Evolutionary conservation across 2,113 vertebrate species (phyloP).

Genomic region (Cromileptes altivelis): DNA sequence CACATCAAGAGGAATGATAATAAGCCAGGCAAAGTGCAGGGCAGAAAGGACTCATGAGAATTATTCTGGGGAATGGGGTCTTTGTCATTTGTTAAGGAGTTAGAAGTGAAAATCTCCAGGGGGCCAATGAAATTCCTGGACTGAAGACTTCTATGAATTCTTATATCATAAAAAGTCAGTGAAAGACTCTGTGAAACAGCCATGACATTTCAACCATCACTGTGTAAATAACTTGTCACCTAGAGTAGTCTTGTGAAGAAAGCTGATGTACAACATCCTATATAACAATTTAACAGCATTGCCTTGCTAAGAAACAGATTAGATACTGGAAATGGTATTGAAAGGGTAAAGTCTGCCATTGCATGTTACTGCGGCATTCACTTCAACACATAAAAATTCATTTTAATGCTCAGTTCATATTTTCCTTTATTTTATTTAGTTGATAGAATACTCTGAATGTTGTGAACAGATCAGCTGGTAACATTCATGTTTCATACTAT

Average conservation of each 20-base stretch:
- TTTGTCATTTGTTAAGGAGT: slow-evolving; percentile 13
- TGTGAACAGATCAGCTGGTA: not conserved
- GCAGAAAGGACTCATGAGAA: slow-evolving; percentile 54
- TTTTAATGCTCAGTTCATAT: not conserved
- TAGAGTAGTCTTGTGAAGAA: no score
- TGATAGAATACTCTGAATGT: not conserved
- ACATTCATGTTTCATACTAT: not conserved
- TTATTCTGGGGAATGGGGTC: slow-evolving; percentile 38
- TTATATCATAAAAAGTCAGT: not conserved
- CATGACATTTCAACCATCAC: not conserved
- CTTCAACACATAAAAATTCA: not conserved
- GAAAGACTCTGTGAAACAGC: not conserved
- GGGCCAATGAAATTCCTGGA: slow-evolving; percentile 13
- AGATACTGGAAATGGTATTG: not conserved
- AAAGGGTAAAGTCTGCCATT: not conserved
- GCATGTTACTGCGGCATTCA: not conserved
- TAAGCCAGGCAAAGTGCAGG: slow-evolving; percentile 74
- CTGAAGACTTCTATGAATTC: not conserved
- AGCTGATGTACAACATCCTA: not conserved
- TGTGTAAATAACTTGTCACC: not conserved
- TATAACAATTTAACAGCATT: not conserved
- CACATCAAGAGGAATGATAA: slow-evolving; percentile 72
- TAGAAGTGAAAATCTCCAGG: slow-evolving; percentile 2
- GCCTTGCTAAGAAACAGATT: not conserved
- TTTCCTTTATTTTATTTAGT: not conserved